These are phyloP conservation scores for Menura novaehollandiae DNA, from an alignment of 2,113 vertebrate species.

Conservation along the genomic window DNA sequence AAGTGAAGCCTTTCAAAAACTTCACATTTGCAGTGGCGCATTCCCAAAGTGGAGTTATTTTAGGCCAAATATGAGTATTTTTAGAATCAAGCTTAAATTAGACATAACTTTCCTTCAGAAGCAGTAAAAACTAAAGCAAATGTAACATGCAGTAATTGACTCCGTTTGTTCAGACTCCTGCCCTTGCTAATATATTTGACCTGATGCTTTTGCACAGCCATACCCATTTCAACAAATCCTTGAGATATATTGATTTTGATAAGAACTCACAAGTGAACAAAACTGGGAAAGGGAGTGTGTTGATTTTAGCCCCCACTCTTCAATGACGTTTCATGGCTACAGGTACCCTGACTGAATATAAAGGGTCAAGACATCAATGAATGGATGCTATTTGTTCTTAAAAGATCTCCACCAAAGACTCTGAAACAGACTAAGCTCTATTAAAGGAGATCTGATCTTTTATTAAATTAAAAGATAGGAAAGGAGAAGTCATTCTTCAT, in stretches of 20 bases:
- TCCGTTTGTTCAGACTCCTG: not conserved
- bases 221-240: not conserved
- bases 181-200: not conserved
- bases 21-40: not conserved
- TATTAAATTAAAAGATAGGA: not conserved
- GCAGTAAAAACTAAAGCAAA: not conserved
- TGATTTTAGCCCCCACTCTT: not conserved
- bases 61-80: constrained; percentile 11
- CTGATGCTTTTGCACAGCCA: not conserved
- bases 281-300: not conserved
- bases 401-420: not conserved
- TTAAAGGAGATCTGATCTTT: not conserved
- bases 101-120: not conserved
- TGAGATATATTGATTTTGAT: not conserved
- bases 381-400: not conserved
- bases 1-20: not conserved
- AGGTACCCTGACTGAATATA: not conserved
- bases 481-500: not conserved
- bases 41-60: constrained; percentile 23
- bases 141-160: not conserved
- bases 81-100: constrained; percentile 40
- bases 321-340: not conserved
- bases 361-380: not conserved
- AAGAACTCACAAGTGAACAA: not conserved
- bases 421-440: not conserved